Evolutionary conservation across 1,140 invertebrate genomes (phyloP), one percentile per base, ranked within the genome.

Genomic region (Trichonephila inaurata): DNA sequence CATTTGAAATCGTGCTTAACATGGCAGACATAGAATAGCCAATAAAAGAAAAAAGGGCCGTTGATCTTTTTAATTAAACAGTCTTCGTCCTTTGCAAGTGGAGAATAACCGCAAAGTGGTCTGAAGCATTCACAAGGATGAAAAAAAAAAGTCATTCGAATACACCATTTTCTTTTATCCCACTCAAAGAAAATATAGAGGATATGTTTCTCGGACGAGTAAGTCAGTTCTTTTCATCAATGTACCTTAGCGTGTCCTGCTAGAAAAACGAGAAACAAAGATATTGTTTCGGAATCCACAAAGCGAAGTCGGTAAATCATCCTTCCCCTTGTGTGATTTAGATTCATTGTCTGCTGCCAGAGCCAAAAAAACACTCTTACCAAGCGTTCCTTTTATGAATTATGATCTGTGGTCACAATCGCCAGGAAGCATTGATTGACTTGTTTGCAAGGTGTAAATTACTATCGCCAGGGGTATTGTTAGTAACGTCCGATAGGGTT

Each of bases 381-480:
- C 72, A 90, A 77, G 24, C 77, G 40, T 66, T 64, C 61, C 21
- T 82, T 61, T 62, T 85, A 83, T 92, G 90, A 92, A 51, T 92
- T 64, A 85, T 66, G 90, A 19, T 64, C 62, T 51, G 10, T 40
- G 72, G 66, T 21, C 82, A 85, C 90, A 92, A 92, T 92, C 66
- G 82, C 81, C 90, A 92, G 90, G 90, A 91, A 91, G 77, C 89
- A 33, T 18, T 85, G 90, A 92, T 92, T 83, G 90, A 92, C 90
- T 92, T 92, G 90, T 92, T 81, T 81, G 90, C 81, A 60, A 92
- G 90, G 90, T 92, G 90, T 92, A 92, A 92, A 92, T 92, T 92
- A 81, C 72, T 24, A 85, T 28, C 88, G 44, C 77, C 51, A 51
- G 18, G 44, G 28, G 72, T 62, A 66, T 92, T 92, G 90, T 92